Base-by-base conservation (phyloP, 2,888 invertebrate genomes). In the Dynastes hyllus region DNA sequence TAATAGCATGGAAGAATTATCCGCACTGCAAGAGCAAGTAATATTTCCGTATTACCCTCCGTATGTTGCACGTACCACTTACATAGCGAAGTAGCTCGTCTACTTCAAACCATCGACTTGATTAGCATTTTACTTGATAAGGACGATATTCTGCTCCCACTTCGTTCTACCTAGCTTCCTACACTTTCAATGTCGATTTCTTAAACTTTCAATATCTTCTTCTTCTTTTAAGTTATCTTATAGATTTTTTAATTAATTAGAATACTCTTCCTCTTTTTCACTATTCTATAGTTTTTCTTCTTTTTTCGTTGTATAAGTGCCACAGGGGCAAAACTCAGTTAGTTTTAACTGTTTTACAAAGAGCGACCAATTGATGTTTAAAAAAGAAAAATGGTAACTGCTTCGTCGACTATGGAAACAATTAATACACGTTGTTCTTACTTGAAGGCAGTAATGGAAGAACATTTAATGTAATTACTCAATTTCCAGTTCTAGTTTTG, bases 41-140 rank as follows among this genome's bases (percentile, higher is more conserved):
- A 65, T 16, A 40, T 40, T 65, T 65, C 65, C 65, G 11, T 65
- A 40, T 65, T 65, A 37, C 37, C 22, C 37, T n/a, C 66, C 45
- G 27, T 45, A 45, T 67, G 66, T 45, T 67, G 55, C 22, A 58
- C 55, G 22, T 58, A 58, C 55, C 55, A 22, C 55, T 22, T 58
- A 58, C 22, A 58, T 4, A 8, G 22, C 8, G 2, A 16, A 22
- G 22, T 22, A 67, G 40, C 16, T 65, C 40, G 37, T 67, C 9
- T 67, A 40, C 45, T 67, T 67, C 11, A 67, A 67, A 45, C 37
- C 66, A 40, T 50, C 66, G 22, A 67, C 66, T 45, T 67, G 66
- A 67, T 67, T 66, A 45, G 16, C 45, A 67, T 58, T 67, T 67
- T 67, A 40, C 22, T 67, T 16, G 22, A 45, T 40, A 67, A 65